These are phyloP conservation scores for Sepiola atlantica DNA, from an alignment of 2,888 invertebrate species.

Conservation along the genomic window DNA sequence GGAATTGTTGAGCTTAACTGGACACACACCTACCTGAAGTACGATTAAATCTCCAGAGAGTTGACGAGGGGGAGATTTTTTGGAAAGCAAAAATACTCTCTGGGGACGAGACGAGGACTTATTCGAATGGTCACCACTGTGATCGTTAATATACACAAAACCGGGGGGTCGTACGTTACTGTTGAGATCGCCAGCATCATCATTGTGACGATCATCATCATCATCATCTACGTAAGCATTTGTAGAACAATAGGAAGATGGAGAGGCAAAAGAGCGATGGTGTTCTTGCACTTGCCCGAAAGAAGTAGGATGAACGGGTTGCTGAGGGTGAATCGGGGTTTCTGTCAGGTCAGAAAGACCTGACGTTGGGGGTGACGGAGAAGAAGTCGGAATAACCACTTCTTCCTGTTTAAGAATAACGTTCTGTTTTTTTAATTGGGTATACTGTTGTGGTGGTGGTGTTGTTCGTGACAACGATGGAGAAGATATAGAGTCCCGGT, in stretches of 20 bases:
- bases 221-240: background rate
- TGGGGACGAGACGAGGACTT: background rate
- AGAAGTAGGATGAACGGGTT: too few species aligned
- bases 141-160: background rate
- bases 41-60: slow-evolving; percentile 4
- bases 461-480: too few species aligned
- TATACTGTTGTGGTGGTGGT: too few species aligned
- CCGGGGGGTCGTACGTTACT: background rate
- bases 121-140: background rate
- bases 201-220: too few species aligned
- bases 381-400: too few species aligned
- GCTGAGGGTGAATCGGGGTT: too few species aligned
- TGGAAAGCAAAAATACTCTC: background rate
- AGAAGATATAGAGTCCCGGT: too few species aligned
- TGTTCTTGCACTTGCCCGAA: background rate
- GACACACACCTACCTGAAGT: background rate
- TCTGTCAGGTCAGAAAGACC: too few species aligned
- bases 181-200: background rate
- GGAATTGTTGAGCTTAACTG: background rate
- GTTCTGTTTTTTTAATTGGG: too few species aligned
- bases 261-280: background rate
- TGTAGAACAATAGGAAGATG: background rate
- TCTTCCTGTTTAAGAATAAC: too few species aligned
- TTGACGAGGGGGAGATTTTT: background rate
- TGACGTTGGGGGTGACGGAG: too few species aligned